phyloP scores from a whole-genome alignment of 2,113 vertebrate species.

The Emydura subglobosa region DNA sequence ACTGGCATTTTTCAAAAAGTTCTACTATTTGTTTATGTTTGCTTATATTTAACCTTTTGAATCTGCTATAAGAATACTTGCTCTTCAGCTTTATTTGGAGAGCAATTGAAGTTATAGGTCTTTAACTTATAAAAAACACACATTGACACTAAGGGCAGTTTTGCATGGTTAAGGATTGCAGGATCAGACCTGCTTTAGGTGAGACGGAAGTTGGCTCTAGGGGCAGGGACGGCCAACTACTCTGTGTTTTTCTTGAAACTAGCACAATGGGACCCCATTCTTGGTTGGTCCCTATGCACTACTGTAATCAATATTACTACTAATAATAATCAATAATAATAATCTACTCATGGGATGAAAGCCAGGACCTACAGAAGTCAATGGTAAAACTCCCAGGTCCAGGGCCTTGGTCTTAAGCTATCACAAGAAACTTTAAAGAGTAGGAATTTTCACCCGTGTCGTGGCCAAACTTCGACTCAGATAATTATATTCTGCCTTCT shows the following conservation, averaged over 20 bases:
- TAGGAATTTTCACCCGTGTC: not conserved
- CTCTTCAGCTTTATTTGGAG: not conserved
- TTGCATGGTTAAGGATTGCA: not conserved
- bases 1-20: not conserved
- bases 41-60: not conserved
- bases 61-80: not conserved
- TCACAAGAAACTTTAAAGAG: not conserved
- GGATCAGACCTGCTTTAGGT: not conserved
- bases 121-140: not conserved
- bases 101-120: not conserved
- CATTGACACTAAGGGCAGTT: conserved; percentile 3
- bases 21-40: not conserved
- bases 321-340: not conserved
- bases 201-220: not conserved
- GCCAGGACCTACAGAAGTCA: not conserved
- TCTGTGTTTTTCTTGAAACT: not conserved
- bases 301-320: not conserved
- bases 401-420: not conserved
- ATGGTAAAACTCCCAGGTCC: not conserved
- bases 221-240: not conserved
- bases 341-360: not conserved
- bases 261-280: not conserved
- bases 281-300: not conserved
- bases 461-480: conserved; percentile 30
- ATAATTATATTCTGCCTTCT: conserved; percentile 12